Evolutionary conservation across 2,888 invertebrate genomes (phyloP).

Genomic region (Dynastes grantii): DNA sequence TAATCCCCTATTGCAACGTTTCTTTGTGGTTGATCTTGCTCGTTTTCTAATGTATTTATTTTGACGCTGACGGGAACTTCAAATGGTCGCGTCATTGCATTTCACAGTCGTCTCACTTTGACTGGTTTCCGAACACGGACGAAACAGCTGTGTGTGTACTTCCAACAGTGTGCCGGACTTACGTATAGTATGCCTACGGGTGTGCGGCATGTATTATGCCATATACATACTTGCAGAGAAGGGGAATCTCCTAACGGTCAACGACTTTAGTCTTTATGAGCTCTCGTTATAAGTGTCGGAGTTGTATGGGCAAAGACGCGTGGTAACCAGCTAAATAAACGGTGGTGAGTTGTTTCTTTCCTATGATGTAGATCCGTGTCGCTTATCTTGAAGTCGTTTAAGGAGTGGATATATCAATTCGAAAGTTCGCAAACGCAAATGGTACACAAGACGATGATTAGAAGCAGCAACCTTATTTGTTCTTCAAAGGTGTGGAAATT

Average conservation of each 20-base stretch:
- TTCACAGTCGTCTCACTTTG: slow-evolving; percentile 12
- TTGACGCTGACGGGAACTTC: slow-evolving; percentile 34
- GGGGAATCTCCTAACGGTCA: slow-evolving; percentile 39
- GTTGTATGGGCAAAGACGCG: slow-evolving; percentile 28
- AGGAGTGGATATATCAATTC: slow-evolving; percentile 1
- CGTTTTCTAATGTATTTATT: slow-evolving; percentile 22
- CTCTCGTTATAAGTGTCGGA: slow-evolving; percentile 24
- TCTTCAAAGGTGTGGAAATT: too few relatives aligned
- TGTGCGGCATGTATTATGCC: slow-evolving; percentile 46
- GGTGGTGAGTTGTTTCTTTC: slow-evolving; percentile 1
- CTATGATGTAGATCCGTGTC: slow-evolving; percentile 11
- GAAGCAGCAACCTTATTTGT: too few relatives aligned
- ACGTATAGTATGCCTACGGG: slow-evolving; percentile 44
- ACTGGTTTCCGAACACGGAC: slow-evolving; percentile 40
- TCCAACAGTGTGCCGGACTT: slow-evolving; percentile 25
- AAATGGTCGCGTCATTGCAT: slow-evolving; percentile 38
- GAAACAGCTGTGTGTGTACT: slow-evolving; percentile 44
- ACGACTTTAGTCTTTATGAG: slow-evolving; percentile 43
- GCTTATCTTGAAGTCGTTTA: slow-evolving; percentile 8
- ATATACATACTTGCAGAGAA: slow-evolving; percentile 32
- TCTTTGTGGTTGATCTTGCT: slow-evolving; percentile 7
- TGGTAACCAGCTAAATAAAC: slow-evolving; percentile 18
- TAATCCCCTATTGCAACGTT: slow-evolving; percentile 18
- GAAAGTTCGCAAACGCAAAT: neutral
- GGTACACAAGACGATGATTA: neutral